These are phyloP conservation scores for Octodonta nipae DNA, from an alignment of 2,888 invertebrate genomes.

Conservation along the genomic window DNA sequence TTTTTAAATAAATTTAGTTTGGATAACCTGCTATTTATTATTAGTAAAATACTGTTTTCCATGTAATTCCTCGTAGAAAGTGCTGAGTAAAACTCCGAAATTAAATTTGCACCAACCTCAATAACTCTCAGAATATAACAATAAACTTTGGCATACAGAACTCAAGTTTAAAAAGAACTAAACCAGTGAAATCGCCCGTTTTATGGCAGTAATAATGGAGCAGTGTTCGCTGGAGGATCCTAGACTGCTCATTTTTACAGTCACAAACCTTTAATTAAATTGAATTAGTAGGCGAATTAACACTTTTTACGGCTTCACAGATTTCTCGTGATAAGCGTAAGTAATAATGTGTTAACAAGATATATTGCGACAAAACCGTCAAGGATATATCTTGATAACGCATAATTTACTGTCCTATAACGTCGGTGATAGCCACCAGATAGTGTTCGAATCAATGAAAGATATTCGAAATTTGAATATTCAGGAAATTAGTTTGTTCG, in stretches of 20 bases:
- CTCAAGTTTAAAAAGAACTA: too few species aligned
- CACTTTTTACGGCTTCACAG: slow-evolving; percentile 12
- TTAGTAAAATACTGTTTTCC: too few species aligned
- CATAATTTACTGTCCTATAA: slow-evolving; percentile 9
- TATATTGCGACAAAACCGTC: slow-evolving; percentile 14
- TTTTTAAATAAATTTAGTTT: too few species aligned
- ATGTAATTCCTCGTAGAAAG: too few species aligned
- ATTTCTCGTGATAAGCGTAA: slow-evolving; percentile 11
- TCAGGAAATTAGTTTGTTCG: slow-evolving; percentile 2
- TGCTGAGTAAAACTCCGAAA: too few species aligned
- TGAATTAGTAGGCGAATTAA: slow-evolving; percentile 13
- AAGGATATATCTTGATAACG: slow-evolving; percentile 12
- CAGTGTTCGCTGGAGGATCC: too few species aligned
- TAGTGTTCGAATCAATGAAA: slow-evolving; percentile 1
- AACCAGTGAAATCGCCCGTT: too few species aligned
- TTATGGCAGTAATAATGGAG: too few species aligned
- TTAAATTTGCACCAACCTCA: too few species aligned
- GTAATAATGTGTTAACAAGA: slow-evolving; percentile 14
- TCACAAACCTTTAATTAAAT: slow-evolving; percentile 8
- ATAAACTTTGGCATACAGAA: too few species aligned
- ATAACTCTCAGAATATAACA: too few species aligned
- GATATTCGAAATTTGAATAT: neutral
- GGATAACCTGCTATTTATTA: too few species aligned
- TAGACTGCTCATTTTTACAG: neutral
- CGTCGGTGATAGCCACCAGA: slow-evolving; percentile 1